phyloP scores from a whole-genome alignment of 2,888 invertebrate genomes.

The Drosophila recens region DNA sequence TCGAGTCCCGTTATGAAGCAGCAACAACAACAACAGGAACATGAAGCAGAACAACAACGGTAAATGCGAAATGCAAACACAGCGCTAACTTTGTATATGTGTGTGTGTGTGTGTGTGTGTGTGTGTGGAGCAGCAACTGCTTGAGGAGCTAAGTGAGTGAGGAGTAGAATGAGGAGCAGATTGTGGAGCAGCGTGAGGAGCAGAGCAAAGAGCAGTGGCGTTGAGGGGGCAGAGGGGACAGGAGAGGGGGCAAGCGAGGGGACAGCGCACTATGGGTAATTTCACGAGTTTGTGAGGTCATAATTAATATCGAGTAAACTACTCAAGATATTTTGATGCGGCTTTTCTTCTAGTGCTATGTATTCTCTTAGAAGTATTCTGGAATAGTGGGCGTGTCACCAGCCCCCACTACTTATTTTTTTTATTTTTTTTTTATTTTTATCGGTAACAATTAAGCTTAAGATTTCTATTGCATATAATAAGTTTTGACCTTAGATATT shows the following conservation, averaged over 20 bases:
- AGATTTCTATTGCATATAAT: too few relatives aligned
- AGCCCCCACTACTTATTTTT: too few relatives aligned
- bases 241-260: not conserved
- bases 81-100: constrained; percentile 31
- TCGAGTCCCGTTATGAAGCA: constrained; percentile 44
- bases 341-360: too few relatives aligned
- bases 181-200: not conserved
- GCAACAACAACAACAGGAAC: constrained; percentile 16
- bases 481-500: too few relatives aligned
- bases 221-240: not conserved
- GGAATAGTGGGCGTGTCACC: too few relatives aligned
- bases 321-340: too few relatives aligned
- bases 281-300: too few relatives aligned
- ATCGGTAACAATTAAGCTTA: too few relatives aligned
- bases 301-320: too few relatives aligned
- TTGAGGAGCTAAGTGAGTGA: not conserved
- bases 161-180: not conserved
- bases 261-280: too few relatives aligned
- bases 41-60: constrained; percentile 12
- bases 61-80: constrained; percentile 75
- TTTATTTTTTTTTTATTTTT: too few relatives aligned
- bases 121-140: constrained; percentile 8
- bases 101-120: constrained; percentile 37
- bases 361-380: too few relatives aligned
- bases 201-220: not conserved